Evolutionary conservation across 2,797 vertebrate species (phyloP).

Genomic region (Intellagama lesueurii): DNA sequence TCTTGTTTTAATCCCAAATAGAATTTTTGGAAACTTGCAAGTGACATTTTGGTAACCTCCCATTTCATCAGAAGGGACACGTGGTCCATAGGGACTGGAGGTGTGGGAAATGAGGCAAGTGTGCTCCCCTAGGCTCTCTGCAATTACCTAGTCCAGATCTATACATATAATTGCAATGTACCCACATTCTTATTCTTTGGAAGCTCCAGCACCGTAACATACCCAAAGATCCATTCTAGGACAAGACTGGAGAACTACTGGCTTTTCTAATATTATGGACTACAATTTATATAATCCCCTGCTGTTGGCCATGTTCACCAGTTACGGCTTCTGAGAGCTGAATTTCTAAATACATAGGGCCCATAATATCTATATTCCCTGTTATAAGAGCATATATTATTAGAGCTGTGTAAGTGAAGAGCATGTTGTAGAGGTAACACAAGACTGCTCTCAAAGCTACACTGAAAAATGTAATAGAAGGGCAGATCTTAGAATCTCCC

Average conservation of each 20-base stretch:
- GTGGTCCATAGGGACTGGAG: too few species aligned
- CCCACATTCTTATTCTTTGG: neutral
- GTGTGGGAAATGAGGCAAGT: too few species aligned
- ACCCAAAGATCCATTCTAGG: neutral
- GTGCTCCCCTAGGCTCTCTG: too few species aligned
- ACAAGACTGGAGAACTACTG: neutral
- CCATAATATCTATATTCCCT: neutral
- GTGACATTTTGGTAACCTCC: neutral
- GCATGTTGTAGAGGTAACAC: neutral
- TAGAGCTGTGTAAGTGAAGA: neutral
- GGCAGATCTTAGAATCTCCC: neutral
- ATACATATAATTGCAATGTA: constrained; percentile 3
- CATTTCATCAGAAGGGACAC: neutral
- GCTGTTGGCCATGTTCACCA: neutral
- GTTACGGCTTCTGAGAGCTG: neutral
- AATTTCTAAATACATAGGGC: neutral
- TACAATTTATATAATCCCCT: neutral
- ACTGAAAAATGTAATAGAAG: neutral
- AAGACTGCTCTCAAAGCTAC: neutral
- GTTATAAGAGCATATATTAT: neutral
- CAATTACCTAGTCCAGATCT: too few species aligned
- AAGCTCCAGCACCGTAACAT: neutral
- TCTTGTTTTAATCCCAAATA: neutral
- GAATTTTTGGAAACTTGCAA: neutral
- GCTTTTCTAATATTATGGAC: neutral